Evolutionary conservation across 1,140 invertebrate species (phyloP), one percentile per base, ranked within the genome.

Genomic region (Antheraea mylitta): DNA sequence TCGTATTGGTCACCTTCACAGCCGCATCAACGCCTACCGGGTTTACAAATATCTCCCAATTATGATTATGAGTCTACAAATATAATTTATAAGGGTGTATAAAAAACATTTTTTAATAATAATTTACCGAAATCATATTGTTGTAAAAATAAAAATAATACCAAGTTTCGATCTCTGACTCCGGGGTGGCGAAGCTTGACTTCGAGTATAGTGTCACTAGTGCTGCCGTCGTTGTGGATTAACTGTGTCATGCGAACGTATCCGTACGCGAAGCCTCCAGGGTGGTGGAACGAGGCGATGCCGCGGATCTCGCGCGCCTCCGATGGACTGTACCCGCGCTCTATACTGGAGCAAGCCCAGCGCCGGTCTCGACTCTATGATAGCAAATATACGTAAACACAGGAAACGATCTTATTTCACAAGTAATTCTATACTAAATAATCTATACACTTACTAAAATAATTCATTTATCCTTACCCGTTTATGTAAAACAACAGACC

Each of bases 11-110:
- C 36, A 96, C 94, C 88, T 96, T 95, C 2, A 98, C 97, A 9
- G 96, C 94, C 7, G 97, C 97, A 92, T 99, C 98, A 42, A 98
- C 97, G n/a, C 96, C 97, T 18, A 99, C 96, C 0, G 97, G 96
- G 91, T 98, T 98, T 9, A 98, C 98, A 85, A 96, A 99, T 69
- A 99, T 96, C 61, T 97, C 96, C 98, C 98, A 99, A 74, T 97
- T 95, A 89, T 99, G 98, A 74, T 96, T 94, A 65, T 91, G 92
- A 0, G 97, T 98, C 95, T 98, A 18, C 0, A 48, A 9, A 53
- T 10, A 53, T 53, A 7, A 16, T 53, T 16, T 6, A 53, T 1
- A 53, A 53, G 0, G 7, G 3, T 42, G 7, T 3, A 42, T 9
- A 3, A 59, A 16, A 59, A n/a, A 7, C 8, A 18, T n/a, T 8